Base-by-base conservation (phyloP, 2,888 invertebrate species). In the Ceratothoa steindachneri region DNA sequence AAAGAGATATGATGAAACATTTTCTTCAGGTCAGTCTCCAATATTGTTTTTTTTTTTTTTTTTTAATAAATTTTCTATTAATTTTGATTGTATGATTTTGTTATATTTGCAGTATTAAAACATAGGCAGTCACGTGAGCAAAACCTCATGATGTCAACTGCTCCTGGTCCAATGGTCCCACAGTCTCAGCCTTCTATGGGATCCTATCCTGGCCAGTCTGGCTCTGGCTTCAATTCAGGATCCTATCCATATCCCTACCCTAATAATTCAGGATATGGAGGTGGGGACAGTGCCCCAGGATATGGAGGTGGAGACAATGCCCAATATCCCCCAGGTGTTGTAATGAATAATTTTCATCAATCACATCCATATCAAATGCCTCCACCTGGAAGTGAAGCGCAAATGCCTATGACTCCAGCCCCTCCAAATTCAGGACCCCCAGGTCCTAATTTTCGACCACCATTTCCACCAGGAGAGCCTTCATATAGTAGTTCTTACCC, bases 91-190 rank as follows among this genome's bases (percentile, higher is more conserved):
- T 41, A 41, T 41, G 15, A 15, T 9, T 41, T 41, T 41, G 7
- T 41, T 68, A n/a, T 15, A 24, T 31, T 66, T 60, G 29, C 55
- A 79, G 79, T 93, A 80, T 75, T 83, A 68, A 83, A 83, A 75
- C 84, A 83, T 78, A 83, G 83, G 65, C 82, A 81, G 53, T 80
- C 81, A 24, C 80, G 82, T 66, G 81, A 82, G 69, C 81, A 81
- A 64, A 79, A 80, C 24, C 76, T 74, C 66, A 72, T 71, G 69
- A 73, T 67, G n/a, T 68, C 52, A 2, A 71, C 71, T 2, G 69
- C 73, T 12, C 41, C 52, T 19, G 31, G 30, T 19, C 67, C 68
- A 15, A 69, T 27, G 60, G 60, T 60, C 27, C 27, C n/a, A 1
- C 60, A 60, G 60, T 22, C 60, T 29, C 74, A 71, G 3, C 74